These are phyloP conservation scores for Lasioglossum marginatum DNA, from an alignment of 2,888 invertebrate genomes.

Conservation along the genomic window DNA sequence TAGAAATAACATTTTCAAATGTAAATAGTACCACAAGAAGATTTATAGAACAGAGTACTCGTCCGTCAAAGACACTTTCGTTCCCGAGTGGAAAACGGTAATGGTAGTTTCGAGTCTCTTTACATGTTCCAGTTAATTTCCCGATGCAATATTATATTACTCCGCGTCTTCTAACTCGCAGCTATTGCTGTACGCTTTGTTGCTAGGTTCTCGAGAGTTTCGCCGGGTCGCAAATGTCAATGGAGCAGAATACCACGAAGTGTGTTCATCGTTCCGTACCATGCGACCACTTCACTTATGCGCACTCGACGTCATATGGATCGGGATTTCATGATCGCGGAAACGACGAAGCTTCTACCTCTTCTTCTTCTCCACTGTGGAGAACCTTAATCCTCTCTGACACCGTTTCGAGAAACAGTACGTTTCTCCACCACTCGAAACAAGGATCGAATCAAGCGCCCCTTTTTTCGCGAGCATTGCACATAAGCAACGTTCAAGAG, in stretches of 20 bases:
- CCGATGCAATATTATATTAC: conserved; percentile 10
- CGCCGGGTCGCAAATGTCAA: conserved; percentile 68
- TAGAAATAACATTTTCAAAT: background rate
- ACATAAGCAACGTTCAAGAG: background rate
- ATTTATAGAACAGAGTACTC: background rate
- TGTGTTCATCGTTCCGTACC: conserved; percentile 74
- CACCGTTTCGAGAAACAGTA: conserved; percentile 64
- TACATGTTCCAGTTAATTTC: conserved; percentile 25
- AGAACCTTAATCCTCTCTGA: conserved; percentile 64
- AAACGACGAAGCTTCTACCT: conserved; percentile 60
- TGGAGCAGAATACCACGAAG: conserved; percentile 67
- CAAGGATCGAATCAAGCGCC: conserved; percentile 51
- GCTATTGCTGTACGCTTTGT: conserved; percentile 41
- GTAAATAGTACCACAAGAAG: background rate
- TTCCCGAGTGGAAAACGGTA: background rate
- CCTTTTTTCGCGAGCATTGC: background rate
- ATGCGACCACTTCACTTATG: conserved; percentile 77
- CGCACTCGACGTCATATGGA: conserved; percentile 77
- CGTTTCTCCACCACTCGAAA: conserved; percentile 43
- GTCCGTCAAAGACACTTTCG: background rate
- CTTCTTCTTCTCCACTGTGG: conserved; percentile 29
- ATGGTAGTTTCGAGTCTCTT: conserved; percentile 32
- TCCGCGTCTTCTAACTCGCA: conserved; percentile 43
- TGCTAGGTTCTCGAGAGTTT: conserved; percentile 53
- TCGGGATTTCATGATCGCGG: conserved; percentile 74